A percentile compares a stretch with the other conserved stretches of the same genome.
Conservation (phyloP, 2,888 invertebrate genomes). For the Podotricha telesiphe region DNA sequence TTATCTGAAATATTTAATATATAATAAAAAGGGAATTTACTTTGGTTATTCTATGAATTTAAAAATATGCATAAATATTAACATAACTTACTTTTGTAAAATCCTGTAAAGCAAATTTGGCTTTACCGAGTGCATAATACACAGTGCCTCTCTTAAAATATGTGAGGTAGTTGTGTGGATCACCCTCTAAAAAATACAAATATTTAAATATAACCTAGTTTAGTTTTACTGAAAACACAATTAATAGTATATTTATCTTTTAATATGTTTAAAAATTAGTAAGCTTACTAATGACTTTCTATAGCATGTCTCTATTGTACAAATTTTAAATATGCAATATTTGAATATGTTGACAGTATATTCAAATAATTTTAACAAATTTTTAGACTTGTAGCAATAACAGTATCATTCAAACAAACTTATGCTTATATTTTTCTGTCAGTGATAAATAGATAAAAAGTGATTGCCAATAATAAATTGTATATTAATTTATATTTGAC, state of each 20-base stretch:
- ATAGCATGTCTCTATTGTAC: too few species aligned
- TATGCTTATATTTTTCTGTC: conserved; percentile 6
- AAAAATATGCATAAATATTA: background rate
- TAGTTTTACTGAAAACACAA: too few species aligned
- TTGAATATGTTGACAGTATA: background rate
- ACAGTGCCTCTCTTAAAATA: conserved; percentile 98
- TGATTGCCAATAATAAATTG: conserved; percentile 29
- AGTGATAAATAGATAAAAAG: background rate
- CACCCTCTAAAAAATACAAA: conserved; percentile 88
- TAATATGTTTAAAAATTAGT: too few species aligned
- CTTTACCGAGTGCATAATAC: conserved; percentile 97
- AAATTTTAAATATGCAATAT: too few species aligned
- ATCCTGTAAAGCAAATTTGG: conserved; percentile 97
- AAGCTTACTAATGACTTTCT: too few species aligned
- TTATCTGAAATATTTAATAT: too few species aligned
- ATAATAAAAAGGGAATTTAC: too few species aligned
- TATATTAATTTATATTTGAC: conserved; percentile 11
- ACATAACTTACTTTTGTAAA: conserved; percentile 86
- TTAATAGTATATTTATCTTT: too few species aligned
- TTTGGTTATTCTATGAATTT: background rate
- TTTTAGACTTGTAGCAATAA: background rate
- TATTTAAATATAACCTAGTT: background rate
- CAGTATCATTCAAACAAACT: background rate
- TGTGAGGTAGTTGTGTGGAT: conserved; percentile 97
- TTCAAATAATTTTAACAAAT: background rate